Evolutionary conservation across 1,140 invertebrate species (phyloP).

Genomic region (Drosophila sp.): DNA sequence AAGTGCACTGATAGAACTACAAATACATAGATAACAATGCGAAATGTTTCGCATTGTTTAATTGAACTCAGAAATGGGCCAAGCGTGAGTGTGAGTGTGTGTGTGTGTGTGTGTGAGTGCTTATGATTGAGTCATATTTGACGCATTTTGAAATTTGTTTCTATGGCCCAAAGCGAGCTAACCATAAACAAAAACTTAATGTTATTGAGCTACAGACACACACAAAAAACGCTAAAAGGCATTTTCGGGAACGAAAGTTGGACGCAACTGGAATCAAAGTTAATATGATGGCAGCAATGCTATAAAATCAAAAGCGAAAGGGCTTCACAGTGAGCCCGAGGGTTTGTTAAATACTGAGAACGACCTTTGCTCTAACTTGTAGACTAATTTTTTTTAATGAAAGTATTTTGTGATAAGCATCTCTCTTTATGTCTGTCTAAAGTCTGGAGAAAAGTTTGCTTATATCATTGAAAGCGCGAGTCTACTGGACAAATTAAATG

Average conservation of each 20-base stretch:
- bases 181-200: slow-evolving; percentile 23
- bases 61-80: slow-evolving; percentile 16
- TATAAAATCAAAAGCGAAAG: slow-evolving; percentile 2
- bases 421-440: slow-evolving; percentile 5
- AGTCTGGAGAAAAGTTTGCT: background rate
- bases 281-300: slow-evolving; percentile 20
- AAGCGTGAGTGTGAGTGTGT: background rate
- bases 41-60: slow-evolving; percentile 37
- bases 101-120: background rate
- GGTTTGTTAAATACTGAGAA: slow-evolving; percentile 28
- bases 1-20: slow-evolving; percentile 23
- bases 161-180: slow-evolving; percentile 8
- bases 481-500: background rate
- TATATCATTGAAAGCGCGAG: background rate
- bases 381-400: slow-evolving; percentile 45
- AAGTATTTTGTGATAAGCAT: slow-evolving; percentile 49
- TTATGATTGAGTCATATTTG: slow-evolving; percentile 41
- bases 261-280: slow-evolving; percentile 33
- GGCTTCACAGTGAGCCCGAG: slow-evolving; percentile 3
- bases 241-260: slow-evolving; percentile 16
- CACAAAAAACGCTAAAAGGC: slow-evolving; percentile 12
- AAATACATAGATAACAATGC: slow-evolving; percentile 35
- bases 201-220: slow-evolving; percentile 20
- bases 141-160: slow-evolving; percentile 14
- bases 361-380: slow-evolving; percentile 30